Base-by-base conservation (phyloP, 2,797 vertebrate genomes). In the Rousettus madagascariensis region DNA sequence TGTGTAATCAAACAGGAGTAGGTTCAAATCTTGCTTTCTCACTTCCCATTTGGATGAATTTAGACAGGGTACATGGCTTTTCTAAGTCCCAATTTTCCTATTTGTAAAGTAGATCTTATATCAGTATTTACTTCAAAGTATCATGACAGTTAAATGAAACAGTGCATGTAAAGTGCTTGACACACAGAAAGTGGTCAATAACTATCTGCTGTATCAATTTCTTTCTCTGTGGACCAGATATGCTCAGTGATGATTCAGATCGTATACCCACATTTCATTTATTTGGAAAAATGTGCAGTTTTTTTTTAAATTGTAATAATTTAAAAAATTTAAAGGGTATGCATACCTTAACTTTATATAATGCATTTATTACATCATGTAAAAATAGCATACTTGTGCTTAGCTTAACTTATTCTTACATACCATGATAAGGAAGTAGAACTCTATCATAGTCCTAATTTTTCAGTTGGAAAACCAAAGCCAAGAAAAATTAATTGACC, bases 381-480 rank as follows among this genome's bases (percentile, higher is more conserved):
- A 75, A 80, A 91, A 82, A 59, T 68, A 75, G 17, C 79, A 41
- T 46, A 72, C 59, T 85, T 94, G 36, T 41, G 22, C 20, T 92
- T 5, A 82, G 30, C 86, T 95, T 89, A 77, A 92, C 51, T 79
- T 90, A 83, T 66, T 63, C 38, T 17, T 86, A 13, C 26, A 66
- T 66, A 69, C 20, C 51, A n/a, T 71, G 43, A 63, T 53, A 43
- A 92, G 11, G 43, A 83, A 9, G 13, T 63, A 55, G 22, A 80
- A 71, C 43, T 86, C 22, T 13, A 66, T 86, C 26, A 87, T 72
- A 28, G 74, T 55, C 24, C 6, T 90, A 36, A 71, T 51, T 95
- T 93, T 86, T 71, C 43, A 74, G 59, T 24, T 89, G 43, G 63
- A 33, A 95, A 96, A 53, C 20, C 6, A 74, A 94, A 84, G 13